Conservation (phyloP, 1,140 invertebrate genomes). For the Macrostomum lignano region DNA sequence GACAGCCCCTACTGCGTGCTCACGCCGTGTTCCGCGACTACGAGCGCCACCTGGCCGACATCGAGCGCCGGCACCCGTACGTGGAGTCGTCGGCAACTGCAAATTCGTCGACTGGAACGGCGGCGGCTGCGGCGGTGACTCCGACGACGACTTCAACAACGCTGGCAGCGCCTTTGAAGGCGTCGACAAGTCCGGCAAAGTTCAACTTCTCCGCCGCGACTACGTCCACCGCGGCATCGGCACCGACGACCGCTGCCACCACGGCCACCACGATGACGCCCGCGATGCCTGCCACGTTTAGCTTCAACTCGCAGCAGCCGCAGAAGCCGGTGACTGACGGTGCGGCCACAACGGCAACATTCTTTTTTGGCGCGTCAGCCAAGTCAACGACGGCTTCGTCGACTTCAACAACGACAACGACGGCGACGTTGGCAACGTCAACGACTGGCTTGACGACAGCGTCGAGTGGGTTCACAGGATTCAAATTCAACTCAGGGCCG, state of each 20-base stretch:
- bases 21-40: slow-evolving; percentile 60
- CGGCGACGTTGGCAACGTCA: not conserved
- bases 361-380: not conserved
- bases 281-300: not conserved
- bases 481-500: not conserved
- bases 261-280: not conserved
- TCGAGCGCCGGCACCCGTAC: not conserved
- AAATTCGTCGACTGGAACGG: not conserved
- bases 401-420: not conserved
- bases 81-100: not conserved
- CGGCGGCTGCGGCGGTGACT: too few relatives aligned
- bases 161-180: too few relatives aligned
- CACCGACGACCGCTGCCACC: too few relatives aligned
- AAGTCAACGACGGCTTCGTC: not conserved
- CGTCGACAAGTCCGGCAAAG: too few relatives aligned
- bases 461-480: too few relatives aligned
- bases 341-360: not conserved
- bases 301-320: slow-evolving; percentile 1
- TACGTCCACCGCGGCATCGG: too few relatives aligned
- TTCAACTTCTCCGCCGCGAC: too few relatives aligned
- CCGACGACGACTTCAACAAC: too few relatives aligned
- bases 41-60: slow-evolving; percentile 12
- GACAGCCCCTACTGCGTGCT: slow-evolving; percentile 53
- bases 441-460: too few relatives aligned
- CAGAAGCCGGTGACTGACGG: not conserved